Conservation (phyloP, 1,140 invertebrate genomes). For the Pseudomyrmex concolor region DNA sequence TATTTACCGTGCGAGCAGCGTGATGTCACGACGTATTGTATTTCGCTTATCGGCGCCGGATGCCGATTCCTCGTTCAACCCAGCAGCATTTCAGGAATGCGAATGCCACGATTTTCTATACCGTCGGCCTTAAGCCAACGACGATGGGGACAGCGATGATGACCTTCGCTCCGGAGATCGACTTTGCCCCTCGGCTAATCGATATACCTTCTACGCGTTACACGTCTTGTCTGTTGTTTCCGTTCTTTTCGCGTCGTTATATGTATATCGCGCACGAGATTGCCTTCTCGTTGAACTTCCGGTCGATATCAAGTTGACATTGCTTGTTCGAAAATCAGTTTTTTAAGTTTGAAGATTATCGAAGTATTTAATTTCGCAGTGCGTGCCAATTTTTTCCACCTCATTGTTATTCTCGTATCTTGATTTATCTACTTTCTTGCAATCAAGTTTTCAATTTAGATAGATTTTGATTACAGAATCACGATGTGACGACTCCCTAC, state of each 20-base stretch:
- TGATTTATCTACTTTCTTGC: too few species aligned
- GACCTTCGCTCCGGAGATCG: slow-evolving; percentile 53
- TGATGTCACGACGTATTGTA: slow-evolving; percentile 79
- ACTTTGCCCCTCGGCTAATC: slow-evolving; percentile 49
- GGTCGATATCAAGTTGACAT: neutral
- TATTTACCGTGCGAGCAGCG: slow-evolving; percentile 36
- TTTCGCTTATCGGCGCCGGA: slow-evolving; percentile 80
- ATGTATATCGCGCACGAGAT: neutral
- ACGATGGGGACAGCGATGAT: slow-evolving; percentile 35
- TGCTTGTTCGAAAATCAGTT: neutral
- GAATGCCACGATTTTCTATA: slow-evolving; percentile 67
- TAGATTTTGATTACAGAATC: too few species aligned
- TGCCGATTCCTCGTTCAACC: slow-evolving; percentile 72
- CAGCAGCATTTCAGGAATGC: slow-evolving; percentile 79
- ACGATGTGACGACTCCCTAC: too few species aligned
- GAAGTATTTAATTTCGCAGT: neutral
- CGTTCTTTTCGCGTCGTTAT: slow-evolving; percentile 7
- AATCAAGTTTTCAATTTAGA: too few species aligned
- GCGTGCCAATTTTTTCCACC: too few species aligned
- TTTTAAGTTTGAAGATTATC: neutral
- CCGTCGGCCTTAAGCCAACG: neutral
- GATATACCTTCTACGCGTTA: slow-evolving; percentile 41
- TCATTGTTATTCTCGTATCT: too few species aligned
- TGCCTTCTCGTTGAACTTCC: slow-evolving; percentile 25
- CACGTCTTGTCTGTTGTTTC: slow-evolving; percentile 20